A percentile compares a stretch with the other conserved stretches of the same genome.
These are phyloP conservation scores for Aradus depressus DNA, from an alignment of 2,888 invertebrate genomes.

Conservation along the genomic window DNA sequence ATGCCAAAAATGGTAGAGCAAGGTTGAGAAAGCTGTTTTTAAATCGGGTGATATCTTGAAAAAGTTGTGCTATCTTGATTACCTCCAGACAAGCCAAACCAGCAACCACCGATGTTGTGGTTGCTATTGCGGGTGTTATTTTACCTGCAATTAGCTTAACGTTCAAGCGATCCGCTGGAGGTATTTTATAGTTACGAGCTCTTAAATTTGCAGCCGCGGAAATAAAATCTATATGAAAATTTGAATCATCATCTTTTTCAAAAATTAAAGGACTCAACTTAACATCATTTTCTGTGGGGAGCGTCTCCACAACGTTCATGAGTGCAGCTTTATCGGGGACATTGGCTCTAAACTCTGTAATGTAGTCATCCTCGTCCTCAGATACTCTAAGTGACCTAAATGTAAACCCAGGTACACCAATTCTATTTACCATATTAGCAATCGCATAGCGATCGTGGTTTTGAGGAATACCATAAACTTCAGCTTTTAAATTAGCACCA, in stretches of 20 bases:
- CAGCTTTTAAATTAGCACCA: slow-evolving; percentile 82
- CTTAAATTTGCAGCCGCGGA: slow-evolving; percentile 94
- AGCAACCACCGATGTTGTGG: slow-evolving; percentile 93
- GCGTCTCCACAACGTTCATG: slow-evolving; percentile 50
- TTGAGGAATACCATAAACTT: slow-evolving; percentile 68
- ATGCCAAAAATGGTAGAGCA: slow-evolving; percentile 91
- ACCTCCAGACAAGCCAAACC: slow-evolving; percentile 90
- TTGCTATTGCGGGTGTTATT: slow-evolving; percentile 99
- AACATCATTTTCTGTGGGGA: slow-evolving; percentile 45
- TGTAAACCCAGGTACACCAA: slow-evolving; percentile 74
- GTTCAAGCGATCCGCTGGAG: slow-evolving; percentile 88
- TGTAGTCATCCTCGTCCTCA: slow-evolving; percentile 89
- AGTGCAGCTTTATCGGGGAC: slow-evolving; percentile 60
- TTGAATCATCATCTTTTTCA: slow-evolving; percentile 96
- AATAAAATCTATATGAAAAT: slow-evolving; percentile 98
- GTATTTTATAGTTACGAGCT: slow-evolving; percentile 93
- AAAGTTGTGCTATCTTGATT: slow-evolving; percentile 68
- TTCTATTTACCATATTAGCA: slow-evolving; percentile 49
- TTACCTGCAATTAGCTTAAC: slow-evolving; percentile 87
- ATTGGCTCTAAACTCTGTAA: slow-evolving; percentile 45
- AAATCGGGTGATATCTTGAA: slow-evolving; percentile 55
- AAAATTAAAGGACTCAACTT: slow-evolving; percentile 81
- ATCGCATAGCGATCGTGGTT: slow-evolving; percentile 57
- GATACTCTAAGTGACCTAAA: slow-evolving; percentile 93
- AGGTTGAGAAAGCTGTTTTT: slow-evolving; percentile 98